Base-by-base conservation (phyloP, 2,888 invertebrate genomes). In the Pogonocherus hispidulus region DNA sequence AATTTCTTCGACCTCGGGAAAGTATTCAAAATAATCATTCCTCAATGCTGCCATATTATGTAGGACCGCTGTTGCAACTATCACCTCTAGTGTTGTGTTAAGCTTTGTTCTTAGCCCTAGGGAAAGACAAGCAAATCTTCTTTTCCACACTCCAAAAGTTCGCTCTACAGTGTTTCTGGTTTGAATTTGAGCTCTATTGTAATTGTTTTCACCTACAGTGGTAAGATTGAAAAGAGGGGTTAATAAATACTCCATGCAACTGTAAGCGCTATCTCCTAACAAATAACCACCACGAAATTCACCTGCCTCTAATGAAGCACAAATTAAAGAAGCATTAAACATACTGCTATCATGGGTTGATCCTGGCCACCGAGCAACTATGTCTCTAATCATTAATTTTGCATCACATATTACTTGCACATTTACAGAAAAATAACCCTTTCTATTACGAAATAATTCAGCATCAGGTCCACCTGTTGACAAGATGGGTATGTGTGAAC, bases 261-360 rank as follows among this genome's bases (percentile, higher is more conserved):
- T 32, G 18, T 35, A 54, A 18, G 32, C 54, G 14, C 54, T 54
- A 18, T 54, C 54, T 19, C 54, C 54, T 35, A 54, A 32, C 18
- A 54, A n/a, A 16, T 32, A 18, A n/a, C 32, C 27, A 18, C 18
- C 35, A 22, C 2, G 6, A 35, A 18, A 54, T 32, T 54, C 54
- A 54, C 19, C 19, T 19, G 27, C 16, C 16, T 54, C 54, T 19
- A 54, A 54, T 9, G 19, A 32, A 9, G 54, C 35, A 18, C 32
- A 19, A 19, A 54, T 18, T 6, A 16, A 2, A 3, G 54, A 54
- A 32, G 74, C 74, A 52, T 73, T 68, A 66, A 80, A 81, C 18
- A 81, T 78, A n/a, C 75, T 78, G 20, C 56, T 57, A 69, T 81
- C 80, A 67, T 80, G 78, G 1, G 70, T 60, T 3, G 72, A 75